These are phyloP conservation scores for Megathymus violae DNA, from an alignment of 1,140 invertebrate species.

Conservation along the genomic window DNA sequence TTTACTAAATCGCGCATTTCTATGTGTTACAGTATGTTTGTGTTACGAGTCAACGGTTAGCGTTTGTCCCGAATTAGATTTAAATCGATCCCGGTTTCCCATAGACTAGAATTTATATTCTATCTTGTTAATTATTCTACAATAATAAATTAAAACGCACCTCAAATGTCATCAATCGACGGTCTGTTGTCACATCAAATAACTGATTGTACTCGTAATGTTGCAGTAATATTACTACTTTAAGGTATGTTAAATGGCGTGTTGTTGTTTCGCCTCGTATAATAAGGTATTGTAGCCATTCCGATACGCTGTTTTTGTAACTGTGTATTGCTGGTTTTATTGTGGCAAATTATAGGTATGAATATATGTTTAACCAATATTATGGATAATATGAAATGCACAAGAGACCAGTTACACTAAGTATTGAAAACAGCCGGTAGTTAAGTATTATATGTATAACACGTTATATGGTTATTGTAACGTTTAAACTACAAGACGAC, in stretches of 20 bases:
- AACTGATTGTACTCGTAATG: too few relatives aligned
- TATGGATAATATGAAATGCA: not conserved
- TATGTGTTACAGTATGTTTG: not conserved
- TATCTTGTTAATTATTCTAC: too few relatives aligned
- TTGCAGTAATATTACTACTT: too few relatives aligned
- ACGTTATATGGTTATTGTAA: conserved; percentile 4
- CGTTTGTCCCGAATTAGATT: conserved; percentile 6
- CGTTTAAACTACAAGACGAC: conserved; percentile 4
- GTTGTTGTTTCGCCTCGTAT: conserved; percentile 8
- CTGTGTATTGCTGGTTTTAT: conserved; percentile 9
- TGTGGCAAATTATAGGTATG: conserved; percentile 2
- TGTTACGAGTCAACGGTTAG: conserved; percentile 8
- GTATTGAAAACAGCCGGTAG: not conserved
- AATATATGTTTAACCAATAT: conserved; percentile 1
- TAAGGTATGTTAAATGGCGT: conserved; percentile 15
- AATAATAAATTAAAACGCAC: too few relatives aligned
- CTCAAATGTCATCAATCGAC: too few relatives aligned
- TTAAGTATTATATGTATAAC: not conserved
- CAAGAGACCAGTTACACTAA: conserved; percentile 5
- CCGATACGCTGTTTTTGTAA: conserved; percentile 3
- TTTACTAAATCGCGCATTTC: too few relatives aligned
- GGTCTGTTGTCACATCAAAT: too few relatives aligned
- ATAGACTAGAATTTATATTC: too few relatives aligned
- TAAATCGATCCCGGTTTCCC: conserved; percentile 2
- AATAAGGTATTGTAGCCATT: conserved; percentile 17